Conservation (phyloP, 2,113 vertebrate genomes). For the Pteronura brasiliensis region DNA sequence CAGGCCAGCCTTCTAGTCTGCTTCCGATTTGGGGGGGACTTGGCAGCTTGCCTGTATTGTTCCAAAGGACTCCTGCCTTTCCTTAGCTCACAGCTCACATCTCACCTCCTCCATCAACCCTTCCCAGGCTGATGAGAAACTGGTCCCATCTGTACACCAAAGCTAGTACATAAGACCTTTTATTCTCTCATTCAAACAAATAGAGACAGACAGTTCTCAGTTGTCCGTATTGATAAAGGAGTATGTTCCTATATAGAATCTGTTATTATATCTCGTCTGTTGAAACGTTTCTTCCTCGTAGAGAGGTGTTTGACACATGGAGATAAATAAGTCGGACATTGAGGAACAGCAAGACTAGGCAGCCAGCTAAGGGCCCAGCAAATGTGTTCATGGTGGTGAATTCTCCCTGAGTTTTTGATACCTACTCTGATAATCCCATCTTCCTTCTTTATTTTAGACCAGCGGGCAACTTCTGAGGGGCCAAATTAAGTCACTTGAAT, state of each 20-base stretch:
- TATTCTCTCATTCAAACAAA: constrained; percentile 13
- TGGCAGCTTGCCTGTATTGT: constrained; percentile 66
- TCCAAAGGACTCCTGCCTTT: constrained; percentile 46
- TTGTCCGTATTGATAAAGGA: constrained; percentile 2
- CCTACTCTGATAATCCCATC: background rate
- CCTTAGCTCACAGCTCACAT: constrained; percentile 55
- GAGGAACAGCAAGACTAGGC: background rate
- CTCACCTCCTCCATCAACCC: constrained; percentile 63
- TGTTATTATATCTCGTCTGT: background rate
- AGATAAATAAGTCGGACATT: background rate
- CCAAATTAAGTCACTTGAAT: background rate
- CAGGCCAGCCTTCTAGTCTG: constrained; percentile 46
- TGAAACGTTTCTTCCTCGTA: background rate
- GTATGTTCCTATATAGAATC: background rate
- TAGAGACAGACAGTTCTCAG: background rate
- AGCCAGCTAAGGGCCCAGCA: background rate
- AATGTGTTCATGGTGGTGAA: background rate
- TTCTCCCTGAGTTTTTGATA: constrained; percentile 7
- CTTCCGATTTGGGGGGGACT: constrained; percentile 47
- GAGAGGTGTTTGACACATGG: background rate
- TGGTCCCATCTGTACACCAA: constrained; percentile 53
- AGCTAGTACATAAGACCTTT: background rate
- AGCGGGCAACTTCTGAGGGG: background rate
- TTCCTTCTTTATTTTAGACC: background rate
- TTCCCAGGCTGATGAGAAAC: constrained; percentile 41